Evolutionary conservation across 2,888 invertebrate genomes (phyloP), one percentile per base, ranked within the genome.

Genomic region (Schrankia costaestrigalis): DNA sequence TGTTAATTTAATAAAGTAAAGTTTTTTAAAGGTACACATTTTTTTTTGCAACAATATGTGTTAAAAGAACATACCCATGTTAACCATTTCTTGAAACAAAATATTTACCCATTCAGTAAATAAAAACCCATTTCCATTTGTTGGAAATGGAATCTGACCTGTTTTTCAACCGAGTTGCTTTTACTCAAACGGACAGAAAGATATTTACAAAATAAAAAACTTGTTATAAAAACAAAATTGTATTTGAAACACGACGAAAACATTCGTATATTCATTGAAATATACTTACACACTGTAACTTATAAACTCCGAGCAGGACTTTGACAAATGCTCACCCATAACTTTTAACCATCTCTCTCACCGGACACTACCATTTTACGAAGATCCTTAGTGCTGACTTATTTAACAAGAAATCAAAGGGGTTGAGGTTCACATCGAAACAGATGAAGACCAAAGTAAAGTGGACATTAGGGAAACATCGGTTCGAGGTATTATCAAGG

Each of bases 241-340:
- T 14, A 17, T 10, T 19, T 18, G 6, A n/a, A 13, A 28, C 24
- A 17, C n/a, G 5, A 28, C 22, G 28, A 6, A 24, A 35, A 13
- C 27, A 19, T 11, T n/a, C 21, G 14, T n/a, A 17, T 22, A 25
- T 37, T 27, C 41, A 50, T 47, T 50, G 46, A 41, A 55, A 54
- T 28, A 38, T 41, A 55, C 51, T 46, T 46, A 55, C 45, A 32
- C 19, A 41, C 42, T 46, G 40, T 54, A 41, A 35, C 43, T 54
- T 56, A 62, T 63, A 64, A 65, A 60, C 67, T 70, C 69, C 67
- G 67, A 57, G 63, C 63, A 63, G 56, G 75, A 79, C 81, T 76
- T 76, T 79, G 81, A 81, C 78, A 78, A 81, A 81, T 79, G 73
- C 64, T 53, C 51, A 35, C 41, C 72, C 71, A 78, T 79, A 78